Conservation (phyloP, 2,888 invertebrate genomes). For the Lepidocyrtinus sp. region DNA sequence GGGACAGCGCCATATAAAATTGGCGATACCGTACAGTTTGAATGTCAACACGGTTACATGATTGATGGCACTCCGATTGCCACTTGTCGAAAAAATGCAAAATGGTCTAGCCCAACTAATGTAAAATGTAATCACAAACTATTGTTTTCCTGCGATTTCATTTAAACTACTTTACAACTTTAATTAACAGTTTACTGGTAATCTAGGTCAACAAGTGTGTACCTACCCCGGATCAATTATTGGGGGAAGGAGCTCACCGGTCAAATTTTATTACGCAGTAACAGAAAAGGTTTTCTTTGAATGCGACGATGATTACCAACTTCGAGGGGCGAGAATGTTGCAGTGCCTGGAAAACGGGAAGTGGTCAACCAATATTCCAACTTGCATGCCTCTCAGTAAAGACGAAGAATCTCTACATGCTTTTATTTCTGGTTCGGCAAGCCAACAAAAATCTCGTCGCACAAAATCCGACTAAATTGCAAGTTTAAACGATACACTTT, state of each 20-base stretch:
- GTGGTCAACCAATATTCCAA: conserved; percentile 89
- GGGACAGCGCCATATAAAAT: conserved; percentile 85
- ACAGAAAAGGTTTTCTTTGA: conserved; percentile 89
- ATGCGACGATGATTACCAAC: conserved; percentile 83
- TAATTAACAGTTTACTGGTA: background rate
- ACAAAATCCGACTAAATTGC: conserved; percentile 18
- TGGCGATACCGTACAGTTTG: conserved; percentile 89
- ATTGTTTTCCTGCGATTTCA: no score
- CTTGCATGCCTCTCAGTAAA: conserved; percentile 74
- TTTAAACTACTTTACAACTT: conserved; percentile 26
- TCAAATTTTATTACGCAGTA: conserved; percentile 90
- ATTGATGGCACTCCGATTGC: conserved; percentile 92
- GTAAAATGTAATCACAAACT: conserved; percentile 81
- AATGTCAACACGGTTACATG: conserved; percentile 90
- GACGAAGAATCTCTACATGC: conserved; percentile 20
- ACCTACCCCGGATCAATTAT: conserved; percentile 90
- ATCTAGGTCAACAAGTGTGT: conserved; percentile 85
- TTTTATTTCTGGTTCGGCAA: background rate
- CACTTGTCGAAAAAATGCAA: conserved; percentile 88
- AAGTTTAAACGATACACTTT: no score
- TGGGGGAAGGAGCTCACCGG: conserved; percentile 87
- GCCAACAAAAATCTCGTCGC: conserved; percentile 32
- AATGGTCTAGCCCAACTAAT: conserved; percentile 84
- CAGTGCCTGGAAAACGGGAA: conserved; percentile 87
- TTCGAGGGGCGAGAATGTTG: conserved; percentile 84